These are phyloP conservation scores for Acheta domesticus DNA, from an alignment of 2,888 invertebrate genomes.

Conservation along the genomic window DNA sequence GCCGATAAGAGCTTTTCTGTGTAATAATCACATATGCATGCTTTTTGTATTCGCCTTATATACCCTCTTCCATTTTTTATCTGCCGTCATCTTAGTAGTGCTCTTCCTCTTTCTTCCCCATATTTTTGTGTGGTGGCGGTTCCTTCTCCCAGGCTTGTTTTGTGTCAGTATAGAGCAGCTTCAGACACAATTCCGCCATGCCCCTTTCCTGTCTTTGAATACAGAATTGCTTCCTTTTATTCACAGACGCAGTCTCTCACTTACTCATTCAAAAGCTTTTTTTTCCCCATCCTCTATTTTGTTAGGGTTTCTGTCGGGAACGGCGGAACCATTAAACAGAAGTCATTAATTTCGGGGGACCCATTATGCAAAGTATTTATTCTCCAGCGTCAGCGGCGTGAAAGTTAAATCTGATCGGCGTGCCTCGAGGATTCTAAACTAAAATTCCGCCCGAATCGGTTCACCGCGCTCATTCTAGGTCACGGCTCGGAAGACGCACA, in stretches of 20 bases:
- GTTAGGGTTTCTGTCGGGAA: neutral
- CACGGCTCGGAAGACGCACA: too few species aligned
- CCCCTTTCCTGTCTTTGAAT: neutral
- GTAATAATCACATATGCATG: too few species aligned
- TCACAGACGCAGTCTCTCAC: neutral
- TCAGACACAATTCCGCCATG: too few species aligned
- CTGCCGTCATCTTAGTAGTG: too few species aligned
- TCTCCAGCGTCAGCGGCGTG: neutral
- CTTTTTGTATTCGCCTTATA: too few species aligned
- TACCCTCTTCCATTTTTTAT: too few species aligned
- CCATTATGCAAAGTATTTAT: slow-evolving; percentile 18
- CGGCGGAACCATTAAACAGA: neutral
- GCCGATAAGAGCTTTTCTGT: too few species aligned
- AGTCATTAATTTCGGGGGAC: neutral
- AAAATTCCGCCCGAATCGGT: neutral
- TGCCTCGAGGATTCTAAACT: neutral
- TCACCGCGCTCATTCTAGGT: too few species aligned
- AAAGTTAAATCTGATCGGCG: slow-evolving; percentile 18
- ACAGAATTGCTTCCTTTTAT: slow-evolving; percentile 6
- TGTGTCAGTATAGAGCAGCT: too few species aligned
- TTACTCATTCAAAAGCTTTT: neutral
- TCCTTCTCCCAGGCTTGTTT: too few species aligned
- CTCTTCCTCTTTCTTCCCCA: too few species aligned
- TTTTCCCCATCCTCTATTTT: neutral
- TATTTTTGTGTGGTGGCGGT: too few species aligned